Conservation (phyloP, 2,113 vertebrate species). For the Tachycineta bicolor region DNA sequence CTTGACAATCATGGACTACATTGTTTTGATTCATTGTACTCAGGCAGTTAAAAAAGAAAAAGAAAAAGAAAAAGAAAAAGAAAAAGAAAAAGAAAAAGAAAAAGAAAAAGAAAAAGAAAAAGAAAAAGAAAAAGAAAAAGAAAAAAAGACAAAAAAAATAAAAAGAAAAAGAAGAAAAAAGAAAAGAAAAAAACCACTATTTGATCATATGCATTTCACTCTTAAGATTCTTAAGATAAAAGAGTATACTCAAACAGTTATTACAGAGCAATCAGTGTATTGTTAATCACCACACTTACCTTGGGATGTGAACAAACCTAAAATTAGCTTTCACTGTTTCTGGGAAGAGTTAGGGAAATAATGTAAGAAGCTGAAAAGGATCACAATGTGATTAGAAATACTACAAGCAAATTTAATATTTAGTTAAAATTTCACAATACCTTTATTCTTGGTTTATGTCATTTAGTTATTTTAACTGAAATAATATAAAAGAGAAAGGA, state of each 20-base stretch:
- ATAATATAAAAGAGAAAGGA: background rate
- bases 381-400: background rate
- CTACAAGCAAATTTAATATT: background rate
- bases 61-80: too few relatives aligned
- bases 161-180: too few relatives aligned
- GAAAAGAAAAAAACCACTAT: background rate
- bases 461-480: background rate
- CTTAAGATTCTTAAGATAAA: background rate
- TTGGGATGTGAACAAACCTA: background rate
- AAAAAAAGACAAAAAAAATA: too few relatives aligned
- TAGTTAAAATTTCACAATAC: background rate
- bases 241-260: background rate
- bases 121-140: too few relatives aligned
- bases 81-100: too few relatives aligned
- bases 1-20: background rate
- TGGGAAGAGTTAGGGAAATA: background rate
- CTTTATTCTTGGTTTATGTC: background rate
- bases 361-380: background rate
- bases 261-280: background rate
- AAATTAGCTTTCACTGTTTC: background rate
- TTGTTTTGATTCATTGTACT: background rate
- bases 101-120: too few relatives aligned
- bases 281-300: background rate
- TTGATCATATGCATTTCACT: background rate
- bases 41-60: background rate